Conservation (phyloP, 2,113 vertebrate species). For the Syngnathus scovelli region DNA sequence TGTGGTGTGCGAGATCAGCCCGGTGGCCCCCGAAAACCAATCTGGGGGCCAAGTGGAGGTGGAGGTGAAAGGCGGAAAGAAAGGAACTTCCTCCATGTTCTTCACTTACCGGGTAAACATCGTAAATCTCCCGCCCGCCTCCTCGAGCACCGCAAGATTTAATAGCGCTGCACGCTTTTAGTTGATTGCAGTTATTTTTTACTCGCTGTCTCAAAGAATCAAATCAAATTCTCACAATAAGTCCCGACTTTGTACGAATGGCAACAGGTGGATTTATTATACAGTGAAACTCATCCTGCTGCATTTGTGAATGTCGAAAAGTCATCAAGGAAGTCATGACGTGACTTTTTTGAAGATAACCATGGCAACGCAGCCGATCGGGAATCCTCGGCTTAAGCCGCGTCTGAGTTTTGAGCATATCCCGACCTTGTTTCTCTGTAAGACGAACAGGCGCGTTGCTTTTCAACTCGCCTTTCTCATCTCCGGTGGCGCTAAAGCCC, state of each 20-base stretch:
- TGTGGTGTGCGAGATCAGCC: slow-evolving; percentile 68
- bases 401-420: slow-evolving; percentile 15
- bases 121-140: background rate
- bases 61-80: slow-evolving; percentile 59
- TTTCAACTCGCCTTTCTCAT: slow-evolving; percentile 61
- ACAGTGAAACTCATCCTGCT: too few species aligned
- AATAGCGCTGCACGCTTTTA: background rate
- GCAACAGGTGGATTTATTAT: too few species aligned
- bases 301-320: too few species aligned
- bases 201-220: background rate
- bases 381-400: background rate
- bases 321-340: too few species aligned
- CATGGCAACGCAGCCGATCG: background rate
- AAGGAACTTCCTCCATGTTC: slow-evolving; percentile 52
- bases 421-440: slow-evolving; percentile 25
- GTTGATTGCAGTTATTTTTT: background rate
- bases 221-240: too few species aligned
- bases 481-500: slow-evolving; percentile 42
- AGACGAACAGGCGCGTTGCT: slow-evolving; percentile 48
- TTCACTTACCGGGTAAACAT: slow-evolving; percentile 71
- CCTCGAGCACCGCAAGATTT: background rate
- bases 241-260: too few species aligned
- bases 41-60: slow-evolving; percentile 58
- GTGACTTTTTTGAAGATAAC: too few species aligned
- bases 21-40: rapidly evolving